phyloP scores from a whole-genome alignment of 2,113 vertebrate species.

The Anoplopoma fimbria region DNA sequence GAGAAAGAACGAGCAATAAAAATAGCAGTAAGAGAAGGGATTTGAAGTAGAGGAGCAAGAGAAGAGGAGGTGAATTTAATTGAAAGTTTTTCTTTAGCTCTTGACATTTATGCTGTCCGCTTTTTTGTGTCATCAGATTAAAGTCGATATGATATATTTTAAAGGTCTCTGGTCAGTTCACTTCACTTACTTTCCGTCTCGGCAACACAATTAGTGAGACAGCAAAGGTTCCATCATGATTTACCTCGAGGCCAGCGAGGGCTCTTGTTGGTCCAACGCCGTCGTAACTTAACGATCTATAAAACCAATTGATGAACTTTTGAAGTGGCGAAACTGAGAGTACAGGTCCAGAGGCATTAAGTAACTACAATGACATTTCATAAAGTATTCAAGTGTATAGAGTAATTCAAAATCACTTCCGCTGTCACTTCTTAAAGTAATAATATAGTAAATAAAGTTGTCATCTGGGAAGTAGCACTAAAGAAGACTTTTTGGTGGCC shows the following conservation, averaged over 20 bases:
- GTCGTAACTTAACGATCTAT: conserved; percentile 34
- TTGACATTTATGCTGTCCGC: conserved; percentile 31
- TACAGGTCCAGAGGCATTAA: background rate
- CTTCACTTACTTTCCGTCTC: conserved; percentile 41
- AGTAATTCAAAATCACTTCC: background rate
- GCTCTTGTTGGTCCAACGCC: background rate
- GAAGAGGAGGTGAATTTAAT: conserved; percentile 2
- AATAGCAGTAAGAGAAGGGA: too few relatives aligned
- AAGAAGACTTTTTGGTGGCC: background rate
- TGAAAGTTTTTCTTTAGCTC: conserved; percentile 28
- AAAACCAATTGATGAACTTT: conserved; percentile 56
- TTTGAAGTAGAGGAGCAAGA: background rate
- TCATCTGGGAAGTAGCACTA: background rate
- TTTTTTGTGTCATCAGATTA: conserved; percentile 11
- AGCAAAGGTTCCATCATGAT: conserved; percentile 31
- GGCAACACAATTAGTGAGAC: conserved; percentile 43
- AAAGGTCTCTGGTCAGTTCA: conserved; percentile 50
- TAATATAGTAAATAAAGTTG: background rate
- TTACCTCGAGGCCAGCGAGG: conserved; percentile 22
- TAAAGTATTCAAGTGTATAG: conserved; percentile 11
- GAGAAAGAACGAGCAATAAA: background rate
- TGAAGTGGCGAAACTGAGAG: conserved; percentile 6
- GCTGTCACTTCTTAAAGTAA: background rate
- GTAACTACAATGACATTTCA: background rate
- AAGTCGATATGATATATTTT: conserved; percentile 36